Evolutionary conservation across 2,797 vertebrate genomes (phyloP).

Genomic region (Bovichtus variegatus): DNA sequence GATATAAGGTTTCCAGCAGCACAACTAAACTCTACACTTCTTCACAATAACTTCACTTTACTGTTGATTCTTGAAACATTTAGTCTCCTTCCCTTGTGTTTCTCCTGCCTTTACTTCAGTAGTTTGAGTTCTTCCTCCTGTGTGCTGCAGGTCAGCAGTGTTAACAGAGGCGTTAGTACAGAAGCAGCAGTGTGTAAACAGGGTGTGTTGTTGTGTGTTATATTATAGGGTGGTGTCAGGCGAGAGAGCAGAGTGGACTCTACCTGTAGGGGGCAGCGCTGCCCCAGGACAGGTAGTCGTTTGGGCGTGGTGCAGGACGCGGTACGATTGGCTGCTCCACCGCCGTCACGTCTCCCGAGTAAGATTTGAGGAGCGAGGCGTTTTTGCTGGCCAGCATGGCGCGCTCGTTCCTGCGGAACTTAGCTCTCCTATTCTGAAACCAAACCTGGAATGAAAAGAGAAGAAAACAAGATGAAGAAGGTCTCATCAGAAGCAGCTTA

Average conservation of each 20-base stretch:
- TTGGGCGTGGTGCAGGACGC: conserved; percentile 93
- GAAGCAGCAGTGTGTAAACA: background rate
- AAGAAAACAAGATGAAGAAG: background rate
- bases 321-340: conserved; percentile 98
- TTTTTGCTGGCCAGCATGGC: conserved; percentile 99
- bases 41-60: background rate
- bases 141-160: background rate
- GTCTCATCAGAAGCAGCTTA: background rate
- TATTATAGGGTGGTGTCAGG: background rate
- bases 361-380: conserved; percentile 96
- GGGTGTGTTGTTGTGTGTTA: background rate
- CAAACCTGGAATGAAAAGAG: conserved; percentile 89
- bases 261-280: conserved; percentile 96
- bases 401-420: conserved; percentile 96
- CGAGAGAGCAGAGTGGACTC: conserved; percentile 27
- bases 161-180: background rate
- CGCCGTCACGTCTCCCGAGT: conserved; percentile 94
- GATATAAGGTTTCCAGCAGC: background rate
- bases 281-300: conserved; percentile 98
- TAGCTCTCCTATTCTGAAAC: conserved; percentile 98
- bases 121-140: background rate
- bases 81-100: background rate
- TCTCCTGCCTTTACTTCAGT: background rate
- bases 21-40: background rate
- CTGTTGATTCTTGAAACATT: background rate